Evolutionary conservation across 2,113 vertebrate genomes (phyloP).

Genomic region (Muntiacus muntjak): DNA sequence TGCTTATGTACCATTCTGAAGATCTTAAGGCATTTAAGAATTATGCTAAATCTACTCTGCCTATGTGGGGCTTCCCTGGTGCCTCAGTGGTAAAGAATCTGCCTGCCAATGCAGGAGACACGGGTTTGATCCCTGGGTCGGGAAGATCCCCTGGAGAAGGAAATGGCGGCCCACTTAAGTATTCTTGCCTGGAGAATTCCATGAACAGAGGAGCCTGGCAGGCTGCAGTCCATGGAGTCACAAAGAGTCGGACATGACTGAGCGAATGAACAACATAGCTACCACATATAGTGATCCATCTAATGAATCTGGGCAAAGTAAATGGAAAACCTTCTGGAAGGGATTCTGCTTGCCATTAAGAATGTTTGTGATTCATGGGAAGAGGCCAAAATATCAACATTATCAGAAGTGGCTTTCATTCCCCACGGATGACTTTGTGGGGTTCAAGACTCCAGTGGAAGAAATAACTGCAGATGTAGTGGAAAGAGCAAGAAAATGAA

Average conservation of each 20-base stretch:
- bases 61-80: background rate
- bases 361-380: background rate
- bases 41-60: background rate
- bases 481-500: background rate
- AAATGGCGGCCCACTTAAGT: too few relatives aligned
- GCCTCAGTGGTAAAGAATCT: too few relatives aligned
- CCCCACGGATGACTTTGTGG: background rate
- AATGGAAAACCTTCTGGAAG: background rate
- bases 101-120: too few relatives aligned
- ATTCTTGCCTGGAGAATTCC: too few relatives aligned
- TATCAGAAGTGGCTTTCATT: background rate
- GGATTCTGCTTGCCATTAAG: background rate
- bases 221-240: too few relatives aligned
- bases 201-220: too few relatives aligned
- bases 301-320: background rate
- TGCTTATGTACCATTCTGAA: background rate
- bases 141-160: too few relatives aligned
- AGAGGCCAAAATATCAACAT: background rate
- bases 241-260: too few relatives aligned
- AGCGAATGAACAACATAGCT: background rate
- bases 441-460: background rate
- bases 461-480: background rate
- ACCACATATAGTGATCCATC: background rate
- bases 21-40: background rate
- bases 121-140: too few relatives aligned